Conservation (phyloP, 2,113 vertebrate species). For the Chloebia gouldiae region DNA sequence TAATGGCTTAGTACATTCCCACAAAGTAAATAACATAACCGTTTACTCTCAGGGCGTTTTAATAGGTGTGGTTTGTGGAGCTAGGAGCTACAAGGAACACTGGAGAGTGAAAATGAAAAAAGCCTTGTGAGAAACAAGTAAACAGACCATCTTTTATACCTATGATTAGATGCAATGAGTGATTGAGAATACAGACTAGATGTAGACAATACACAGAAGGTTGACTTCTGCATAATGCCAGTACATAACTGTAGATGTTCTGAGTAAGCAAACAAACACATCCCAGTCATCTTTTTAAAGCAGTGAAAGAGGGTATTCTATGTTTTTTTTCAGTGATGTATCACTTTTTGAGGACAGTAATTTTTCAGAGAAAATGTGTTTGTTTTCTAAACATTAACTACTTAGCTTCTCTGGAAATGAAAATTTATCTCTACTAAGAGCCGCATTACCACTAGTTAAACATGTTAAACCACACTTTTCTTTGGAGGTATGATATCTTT, state of each 20-base stretch:
- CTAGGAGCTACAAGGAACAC: neutral
- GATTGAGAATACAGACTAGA: neutral
- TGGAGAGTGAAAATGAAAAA: neutral
- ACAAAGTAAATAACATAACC: conserved; percentile 64
- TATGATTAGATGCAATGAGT: neutral
- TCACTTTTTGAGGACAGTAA: neutral
- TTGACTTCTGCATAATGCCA: neutral
- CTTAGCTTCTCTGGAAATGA: neutral
- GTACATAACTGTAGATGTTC: neutral
- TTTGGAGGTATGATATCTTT: neutral
- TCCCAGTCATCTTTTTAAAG: neutral
- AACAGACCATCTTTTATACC: neutral
- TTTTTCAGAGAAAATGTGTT: neutral
- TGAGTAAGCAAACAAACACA: neutral
- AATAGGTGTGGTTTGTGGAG: neutral
- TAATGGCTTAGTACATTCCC: conserved; percentile 55
- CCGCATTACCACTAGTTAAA: neutral
- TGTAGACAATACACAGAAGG: neutral
- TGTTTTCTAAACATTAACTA: neutral
- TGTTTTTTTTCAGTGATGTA: neutral
- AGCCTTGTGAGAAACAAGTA: neutral
- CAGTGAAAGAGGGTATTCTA: neutral
- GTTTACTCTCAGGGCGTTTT: conserved; percentile 65
- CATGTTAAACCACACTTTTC: neutral
- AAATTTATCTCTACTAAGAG: neutral